Percentiles rank a stretch among this genome's conserved stretches.
Conservation (phyloP, 2,113 vertebrate genomes). For the Chionis minor region DNA sequence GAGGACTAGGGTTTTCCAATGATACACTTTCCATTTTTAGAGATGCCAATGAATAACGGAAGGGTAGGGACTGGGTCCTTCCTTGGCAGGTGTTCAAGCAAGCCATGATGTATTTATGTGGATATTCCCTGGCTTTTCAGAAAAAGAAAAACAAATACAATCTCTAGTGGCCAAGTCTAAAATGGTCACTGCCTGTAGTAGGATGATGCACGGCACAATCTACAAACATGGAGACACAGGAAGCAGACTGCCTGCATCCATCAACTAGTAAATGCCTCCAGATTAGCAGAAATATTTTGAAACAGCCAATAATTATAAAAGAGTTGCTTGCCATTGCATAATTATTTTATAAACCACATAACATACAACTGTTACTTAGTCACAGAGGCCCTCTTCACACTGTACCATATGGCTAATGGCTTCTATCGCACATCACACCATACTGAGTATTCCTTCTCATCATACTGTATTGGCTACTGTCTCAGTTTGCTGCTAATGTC, state of each 20-base stretch:
- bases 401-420: slow-evolving; percentile 83
- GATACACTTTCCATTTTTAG: neutral
- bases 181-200: slow-evolving; percentile 31
- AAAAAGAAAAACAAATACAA: neutral
- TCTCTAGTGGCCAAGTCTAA: neutral
- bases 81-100: slow-evolving; percentile 52
- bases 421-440: slow-evolving; percentile 70
- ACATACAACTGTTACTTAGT: slow-evolving; percentile 71
- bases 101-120: neutral
- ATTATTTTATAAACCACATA: slow-evolving; percentile 83
- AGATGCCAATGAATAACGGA: neutral
- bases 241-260: slow-evolving; percentile 38
- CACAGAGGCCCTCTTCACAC: slow-evolving; percentile 75
- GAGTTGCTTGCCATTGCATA: slow-evolving; percentile 76
- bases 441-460: slow-evolving; percentile 75
- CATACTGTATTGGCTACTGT: slow-evolving; percentile 72
- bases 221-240: neutral
- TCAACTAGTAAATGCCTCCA: slow-evolving; percentile 67
- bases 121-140: neutral
- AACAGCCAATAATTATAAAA: slow-evolving; percentile 77
- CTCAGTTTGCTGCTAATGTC: slow-evolving; percentile 76
- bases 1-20: neutral
- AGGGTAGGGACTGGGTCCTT: neutral
- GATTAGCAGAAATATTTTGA: slow-evolving; percentile 76
- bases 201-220: neutral